These are phyloP conservation scores for Bolinopsis microptera DNA, from an alignment of 37 sponge, comb jelly and placozoan species.

Conservation along the genomic window DNA sequence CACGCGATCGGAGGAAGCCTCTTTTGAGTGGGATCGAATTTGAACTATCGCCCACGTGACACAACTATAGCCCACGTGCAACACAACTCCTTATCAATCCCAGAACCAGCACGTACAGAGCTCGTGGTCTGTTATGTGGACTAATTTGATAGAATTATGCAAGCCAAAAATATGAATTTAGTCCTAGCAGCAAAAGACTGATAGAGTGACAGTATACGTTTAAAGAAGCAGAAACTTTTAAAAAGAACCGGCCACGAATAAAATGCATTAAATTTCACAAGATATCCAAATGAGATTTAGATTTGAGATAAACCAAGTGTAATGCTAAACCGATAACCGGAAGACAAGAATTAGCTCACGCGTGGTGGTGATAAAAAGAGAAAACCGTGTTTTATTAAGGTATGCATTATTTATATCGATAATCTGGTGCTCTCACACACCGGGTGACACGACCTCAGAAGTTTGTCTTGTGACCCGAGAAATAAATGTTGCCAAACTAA, in stretches of 20 bases:
- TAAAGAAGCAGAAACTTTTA: not conserved
- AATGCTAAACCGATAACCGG: conserved; percentile 37
- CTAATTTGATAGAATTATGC: no score
- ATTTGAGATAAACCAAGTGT: conserved; percentile 19
- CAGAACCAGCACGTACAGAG: no score
- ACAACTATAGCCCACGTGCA: no score
- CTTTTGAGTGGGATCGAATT: not conserved
- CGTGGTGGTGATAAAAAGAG: not conserved
- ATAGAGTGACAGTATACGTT: no score
- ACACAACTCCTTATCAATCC: no score
- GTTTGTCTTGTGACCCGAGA: not conserved
- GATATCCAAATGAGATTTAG: not conserved
- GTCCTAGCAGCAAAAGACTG: no score
- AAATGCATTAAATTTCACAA: conserved; percentile 49
- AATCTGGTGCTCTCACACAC: not conserved
- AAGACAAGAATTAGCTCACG: not conserved
- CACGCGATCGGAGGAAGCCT: not conserved
- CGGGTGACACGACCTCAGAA: no score
- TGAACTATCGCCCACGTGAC: no score
- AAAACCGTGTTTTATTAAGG: not conserved
- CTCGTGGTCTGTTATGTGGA: no score
- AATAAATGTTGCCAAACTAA: not conserved
- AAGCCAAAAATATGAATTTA: no score
- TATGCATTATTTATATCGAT: not conserved
- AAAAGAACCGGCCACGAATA: not conserved